A percentile compares a stretch with the other conserved stretches of the same genome.
Conservation (phyloP, 2,888 invertebrate species). For the Platerodrilus igneus region DNA sequence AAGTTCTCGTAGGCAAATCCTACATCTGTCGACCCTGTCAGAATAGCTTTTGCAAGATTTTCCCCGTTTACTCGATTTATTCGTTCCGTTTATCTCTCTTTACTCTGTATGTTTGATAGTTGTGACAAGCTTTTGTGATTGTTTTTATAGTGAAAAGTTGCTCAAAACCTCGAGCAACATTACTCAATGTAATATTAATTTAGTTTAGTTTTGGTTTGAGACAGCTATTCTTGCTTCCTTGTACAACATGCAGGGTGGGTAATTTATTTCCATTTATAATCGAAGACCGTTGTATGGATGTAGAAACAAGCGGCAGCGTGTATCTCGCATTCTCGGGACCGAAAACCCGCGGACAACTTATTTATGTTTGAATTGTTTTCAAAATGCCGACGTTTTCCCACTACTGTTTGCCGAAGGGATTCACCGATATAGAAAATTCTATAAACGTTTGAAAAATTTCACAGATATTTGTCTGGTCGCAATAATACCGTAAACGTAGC, state of each 20-base stretch:
- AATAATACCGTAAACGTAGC: slow-evolving; percentile 35
- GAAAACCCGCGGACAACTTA: slow-evolving; percentile 49
- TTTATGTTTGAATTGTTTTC: slow-evolving; percentile 52
- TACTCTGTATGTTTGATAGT: slow-evolving; percentile 21
- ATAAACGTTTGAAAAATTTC: slow-evolving; percentile 44
- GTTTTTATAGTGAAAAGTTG: background rate
- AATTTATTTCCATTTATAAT: slow-evolving; percentile 42
- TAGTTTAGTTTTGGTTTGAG: too few relatives aligned
- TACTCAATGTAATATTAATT: background rate
- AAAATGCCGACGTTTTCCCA: slow-evolving; percentile 49
- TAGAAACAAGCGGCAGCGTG: slow-evolving; percentile 45
- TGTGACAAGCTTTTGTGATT: too few relatives aligned
- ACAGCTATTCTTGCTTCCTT: too few relatives aligned
- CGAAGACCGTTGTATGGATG: slow-evolving; percentile 41
- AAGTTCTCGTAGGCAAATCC: slow-evolving; percentile 24
- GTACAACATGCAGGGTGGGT: slow-evolving; percentile 20
- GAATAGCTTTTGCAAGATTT: slow-evolving; percentile 22
- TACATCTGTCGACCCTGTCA: slow-evolving; percentile 28
- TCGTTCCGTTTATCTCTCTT: slow-evolving; percentile 33
- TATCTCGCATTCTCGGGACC: slow-evolving; percentile 44
- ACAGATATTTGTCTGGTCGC: slow-evolving; percentile 45
- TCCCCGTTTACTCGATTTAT: slow-evolving; percentile 32
- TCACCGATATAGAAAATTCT: slow-evolving; percentile 40
- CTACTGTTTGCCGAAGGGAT: slow-evolving; percentile 41
- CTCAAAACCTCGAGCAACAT: background rate